Conservation (phyloP, 2,888 invertebrate genomes). For the Stramonita haemastoma region DNA sequence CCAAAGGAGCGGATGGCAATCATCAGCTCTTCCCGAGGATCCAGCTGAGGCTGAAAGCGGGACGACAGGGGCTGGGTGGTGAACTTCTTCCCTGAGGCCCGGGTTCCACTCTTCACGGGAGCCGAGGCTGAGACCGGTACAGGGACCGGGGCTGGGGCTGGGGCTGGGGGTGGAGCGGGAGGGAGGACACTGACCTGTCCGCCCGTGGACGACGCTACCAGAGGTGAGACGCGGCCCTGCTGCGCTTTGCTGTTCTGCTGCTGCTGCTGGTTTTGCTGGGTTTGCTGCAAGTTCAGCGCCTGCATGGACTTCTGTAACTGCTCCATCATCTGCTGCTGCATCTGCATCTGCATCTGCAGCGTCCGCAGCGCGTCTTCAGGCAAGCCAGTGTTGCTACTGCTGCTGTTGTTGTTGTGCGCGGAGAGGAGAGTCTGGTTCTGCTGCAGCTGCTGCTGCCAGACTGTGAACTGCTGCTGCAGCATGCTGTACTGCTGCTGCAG, state of each 20-base stretch:
- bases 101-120: not conserved
- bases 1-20: slow-evolving; percentile 86
- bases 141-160: slow-evolving; percentile 34
- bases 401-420: slow-evolving; percentile 43
- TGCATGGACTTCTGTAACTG: slow-evolving; percentile 63
- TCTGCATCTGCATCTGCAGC: slow-evolving; percentile 56
- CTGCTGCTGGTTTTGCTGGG: slow-evolving; percentile 56
- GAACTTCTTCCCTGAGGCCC: not conserved
- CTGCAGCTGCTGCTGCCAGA: slow-evolving; percentile 72
- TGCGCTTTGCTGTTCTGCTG: not conserved
- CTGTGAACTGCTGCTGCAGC: slow-evolving; percentile 68
- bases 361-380: slow-evolving; percentile 34
- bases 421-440: slow-evolving; percentile 69
- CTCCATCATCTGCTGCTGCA: slow-evolving; percentile 62
- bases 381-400: slow-evolving; percentile 34
- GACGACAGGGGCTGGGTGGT: slow-evolving; percentile 48
- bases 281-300: slow-evolving; percentile 63
- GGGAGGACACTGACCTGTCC: slow-evolving; percentile 14
- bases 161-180: slow-evolving; percentile 39
- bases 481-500: slow-evolving; percentile 66
- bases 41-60: slow-evolving; percentile 73
- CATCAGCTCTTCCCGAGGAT: slow-evolving; percentile 84
- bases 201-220: not conserved
- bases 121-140: slow-evolving; percentile 47
- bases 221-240: not conserved